These are phyloP conservation scores for Leptopilina myrica DNA, from an alignment of 2,888 invertebrate species.

Conservation along the genomic window DNA sequence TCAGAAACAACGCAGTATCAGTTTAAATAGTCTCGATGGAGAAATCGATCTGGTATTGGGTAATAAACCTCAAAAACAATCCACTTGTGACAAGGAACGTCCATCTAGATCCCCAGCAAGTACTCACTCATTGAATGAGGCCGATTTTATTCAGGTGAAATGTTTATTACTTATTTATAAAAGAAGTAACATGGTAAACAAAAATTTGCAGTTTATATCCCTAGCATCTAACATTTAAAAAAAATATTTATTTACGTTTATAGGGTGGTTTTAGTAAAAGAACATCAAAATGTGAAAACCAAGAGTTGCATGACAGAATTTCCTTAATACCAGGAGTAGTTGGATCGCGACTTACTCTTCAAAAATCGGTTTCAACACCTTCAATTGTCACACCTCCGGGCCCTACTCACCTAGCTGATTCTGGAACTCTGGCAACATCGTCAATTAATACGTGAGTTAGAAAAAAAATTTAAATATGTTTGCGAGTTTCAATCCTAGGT, in stretches of 20 bases:
- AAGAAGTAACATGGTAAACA: too few species aligned
- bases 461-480: neutral
- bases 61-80: constrained; percentile 77
- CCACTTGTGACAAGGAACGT: constrained; percentile 75
- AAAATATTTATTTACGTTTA: constrained; percentile 45
- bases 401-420: constrained; percentile 79
- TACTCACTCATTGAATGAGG: constrained; percentile 92
- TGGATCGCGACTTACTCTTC: constrained; percentile 85
- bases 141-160: constrained; percentile 86
- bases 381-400: constrained; percentile 88
- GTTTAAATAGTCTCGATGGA: constrained; percentile 90
- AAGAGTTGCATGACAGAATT: constrained; percentile 76
- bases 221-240: neutral
- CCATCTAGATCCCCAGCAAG: constrained; percentile 77
- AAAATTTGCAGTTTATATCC: too few species aligned
- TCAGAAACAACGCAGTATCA: constrained; percentile 79
- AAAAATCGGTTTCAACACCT: constrained; percentile 94
- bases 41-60: constrained; percentile 83
- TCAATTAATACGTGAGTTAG: constrained; percentile 80
- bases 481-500: neutral
- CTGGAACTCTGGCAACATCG: constrained; percentile 77
- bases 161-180: neutral
- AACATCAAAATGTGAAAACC: constrained; percentile 78
- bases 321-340: constrained; percentile 77
- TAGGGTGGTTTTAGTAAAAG: constrained; percentile 87